A percentile compares a stretch with the other conserved stretches of the same genome.
phyloP scores from a whole-genome alignment of 1,140 invertebrate genomes.

The Heliothis subflexa region DNA sequence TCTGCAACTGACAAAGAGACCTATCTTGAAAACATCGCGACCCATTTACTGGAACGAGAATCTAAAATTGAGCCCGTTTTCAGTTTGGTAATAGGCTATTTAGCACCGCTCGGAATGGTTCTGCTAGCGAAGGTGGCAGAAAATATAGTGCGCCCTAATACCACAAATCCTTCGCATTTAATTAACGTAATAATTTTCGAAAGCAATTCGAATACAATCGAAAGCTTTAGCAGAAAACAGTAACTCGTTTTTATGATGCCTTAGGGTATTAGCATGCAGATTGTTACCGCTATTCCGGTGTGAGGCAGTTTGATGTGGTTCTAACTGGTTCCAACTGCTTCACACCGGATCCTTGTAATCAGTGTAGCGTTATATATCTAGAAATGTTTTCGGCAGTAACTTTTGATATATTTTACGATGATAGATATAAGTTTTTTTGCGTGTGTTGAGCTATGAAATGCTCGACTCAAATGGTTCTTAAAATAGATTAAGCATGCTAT shows the following conservation, averaged over 20 bases:
- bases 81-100: slow-evolving; percentile 43
- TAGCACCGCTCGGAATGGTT: slow-evolving; percentile 3
- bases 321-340: slow-evolving; percentile 46
- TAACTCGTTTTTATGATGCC: slow-evolving; percentile 59
- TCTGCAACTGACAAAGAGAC: slow-evolving; percentile 35
- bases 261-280: slow-evolving; percentile 62
- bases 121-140: slow-evolving; percentile 16
- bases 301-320: slow-evolving; percentile 38
- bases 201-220: slow-evolving; percentile 60
- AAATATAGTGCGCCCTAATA: slow-evolving; percentile 16
- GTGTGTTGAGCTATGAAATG: slow-evolving; percentile 15
- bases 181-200: slow-evolving; percentile 43
- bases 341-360: slow-evolving; percentile 29
- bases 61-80: slow-evolving; percentile 35
- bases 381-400: slow-evolving; percentile 21
- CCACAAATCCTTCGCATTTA: slow-evolving; percentile 44
- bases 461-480: slow-evolving; percentile 6
- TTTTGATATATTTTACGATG: slow-evolving; percentile 35
- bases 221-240: slow-evolving; percentile 52
- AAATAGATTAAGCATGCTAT: slow-evolving; percentile 17
- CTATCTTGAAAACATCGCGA: slow-evolving; percentile 30
- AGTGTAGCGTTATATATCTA: slow-evolving; percentile 23
- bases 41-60: slow-evolving; percentile 34
- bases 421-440: slow-evolving; percentile 24
- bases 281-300: slow-evolving; percentile 57